Base-by-base conservation (phyloP, 2,888 invertebrate genomes). In the Dicyrtoma fusca region DNA sequence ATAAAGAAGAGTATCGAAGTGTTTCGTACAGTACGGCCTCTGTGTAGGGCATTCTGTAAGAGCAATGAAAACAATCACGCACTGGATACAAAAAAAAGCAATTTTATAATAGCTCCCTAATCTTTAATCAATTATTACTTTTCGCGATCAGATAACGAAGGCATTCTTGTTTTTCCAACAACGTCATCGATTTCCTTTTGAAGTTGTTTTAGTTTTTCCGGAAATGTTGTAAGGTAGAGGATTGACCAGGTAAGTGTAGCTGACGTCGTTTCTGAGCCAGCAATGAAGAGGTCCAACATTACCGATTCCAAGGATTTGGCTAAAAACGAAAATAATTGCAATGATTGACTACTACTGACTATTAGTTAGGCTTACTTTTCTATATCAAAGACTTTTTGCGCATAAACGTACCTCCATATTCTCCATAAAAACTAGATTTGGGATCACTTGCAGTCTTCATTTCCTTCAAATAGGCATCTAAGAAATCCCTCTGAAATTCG, bases 11-110 rank as follows among this genome's bases (percentile, higher is more conserved):
- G 64, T 79, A 78, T 8, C 80, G 49, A 19, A 79, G 42, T 21
- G 79, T 74, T 74, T 80, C 80, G 75, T 79, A 75, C n/a, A 80
- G 77, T 1, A 75, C 75, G 4, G 79, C 80, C 73, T 80, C 79
- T 0, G 79, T 79, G 49, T 77, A 80, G 0, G 77, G 77, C 79
- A 80, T 78, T 51, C 80, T 80, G 2, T 13, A 19, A n/a, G n/a
- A n/a, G 63, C 63, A 47, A 74, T 64, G 8, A n/a, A n/a, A n/a
- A n/a, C n/a, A n/a, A n/a, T n/a, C n/a, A n/a, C n/a, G n/a, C n/a
- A 34, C 34, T 8, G 19, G 3, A 49, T 49, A 25, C n/a, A 13
- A 59, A 25, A 59, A 59, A 25, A 25, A 23, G 11, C 8, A 57
- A 17, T 57, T 19, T 3, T 14, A 57, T 57, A 23, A 1, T 49